Evolutionary conservation across 92 coral and sea anemone genomes (phyloP).

Genomic region (Montipora capitata): DNA sequence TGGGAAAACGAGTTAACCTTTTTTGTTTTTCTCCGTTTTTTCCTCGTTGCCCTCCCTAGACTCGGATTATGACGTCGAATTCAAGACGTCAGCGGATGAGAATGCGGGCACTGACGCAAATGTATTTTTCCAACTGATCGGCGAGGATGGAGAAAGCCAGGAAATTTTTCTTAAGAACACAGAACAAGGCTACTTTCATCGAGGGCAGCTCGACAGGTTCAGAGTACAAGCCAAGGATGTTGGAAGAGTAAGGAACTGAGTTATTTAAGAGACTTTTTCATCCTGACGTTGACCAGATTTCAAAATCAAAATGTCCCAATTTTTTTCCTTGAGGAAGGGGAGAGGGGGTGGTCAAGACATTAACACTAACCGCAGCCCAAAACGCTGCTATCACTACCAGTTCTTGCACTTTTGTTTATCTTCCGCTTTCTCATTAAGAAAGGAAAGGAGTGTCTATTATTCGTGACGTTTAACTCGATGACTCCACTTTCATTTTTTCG

Average conservation of each 20-base stretch:
- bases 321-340: too few species aligned
- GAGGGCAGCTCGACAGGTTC: constrained; percentile 84
- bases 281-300: too few species aligned
- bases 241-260: constrained; percentile 70
- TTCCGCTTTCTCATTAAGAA: too few species aligned
- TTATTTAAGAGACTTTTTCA: too few species aligned
- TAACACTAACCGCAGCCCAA: too few species aligned
- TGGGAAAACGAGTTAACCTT: neutral
- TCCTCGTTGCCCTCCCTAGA: constrained; percentile 27
- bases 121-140: constrained; percentile 83
- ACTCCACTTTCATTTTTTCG: too few species aligned
- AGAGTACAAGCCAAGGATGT: constrained; percentile 76
- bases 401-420: too few species aligned
- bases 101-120: constrained; percentile 85
- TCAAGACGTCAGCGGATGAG: constrained; percentile 79
- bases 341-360: too few species aligned
- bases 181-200: constrained; percentile 72
- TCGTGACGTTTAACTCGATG: too few species aligned
- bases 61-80: constrained; percentile 85
- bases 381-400: too few species aligned
- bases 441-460: too few species aligned
- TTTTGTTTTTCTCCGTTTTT: neutral
- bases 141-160: constrained; percentile 79
- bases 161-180: constrained; percentile 73
- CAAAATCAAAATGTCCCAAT: too few species aligned